Evolutionary conservation across 2,113 vertebrate genomes (phyloP).

Genomic region (Sinocyclocheilus rhinocerous): DNA sequence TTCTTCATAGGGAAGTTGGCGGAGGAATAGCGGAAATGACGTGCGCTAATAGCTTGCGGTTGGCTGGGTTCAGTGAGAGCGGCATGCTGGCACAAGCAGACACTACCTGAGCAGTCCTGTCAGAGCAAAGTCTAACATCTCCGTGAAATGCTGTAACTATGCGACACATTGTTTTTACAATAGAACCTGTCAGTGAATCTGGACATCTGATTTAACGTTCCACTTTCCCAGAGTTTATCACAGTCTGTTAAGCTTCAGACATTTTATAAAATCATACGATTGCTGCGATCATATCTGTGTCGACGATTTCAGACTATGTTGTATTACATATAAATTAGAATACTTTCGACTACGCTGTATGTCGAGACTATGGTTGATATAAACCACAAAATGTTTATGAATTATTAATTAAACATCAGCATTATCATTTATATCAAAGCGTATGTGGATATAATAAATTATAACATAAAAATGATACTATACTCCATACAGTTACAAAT

Average conservation of each 20-base stretch:
- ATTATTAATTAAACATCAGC: not conserved
- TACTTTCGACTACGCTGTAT: not conserved
- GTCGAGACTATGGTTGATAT: not conserved
- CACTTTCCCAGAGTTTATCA: not conserved
- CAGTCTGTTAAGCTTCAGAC: not conserved
- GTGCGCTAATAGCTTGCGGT: conserved; percentile 46
- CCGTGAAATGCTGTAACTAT: not conserved
- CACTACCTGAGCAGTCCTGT: not conserved
- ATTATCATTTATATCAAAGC: not conserved
- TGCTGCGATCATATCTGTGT: not conserved
- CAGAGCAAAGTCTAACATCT: conserved; percentile 6
- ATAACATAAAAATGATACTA: not conserved
- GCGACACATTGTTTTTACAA: not conserved
- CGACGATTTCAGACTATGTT: not conserved
- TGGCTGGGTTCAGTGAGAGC: no score
- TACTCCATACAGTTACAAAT: no score
- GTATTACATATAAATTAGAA: not conserved
- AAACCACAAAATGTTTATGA: not conserved
- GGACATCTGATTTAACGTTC: not conserved
- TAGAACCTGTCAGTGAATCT: not conserved
- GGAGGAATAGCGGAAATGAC: conserved; percentile 71
- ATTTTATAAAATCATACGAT: not conserved
- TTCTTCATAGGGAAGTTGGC: conserved; percentile 55
- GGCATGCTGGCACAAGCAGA: conserved; percentile 25
- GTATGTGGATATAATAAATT: not conserved